Conservation (phyloP, 1,140 invertebrate species). For the Euura saliciscinereae region DNA sequence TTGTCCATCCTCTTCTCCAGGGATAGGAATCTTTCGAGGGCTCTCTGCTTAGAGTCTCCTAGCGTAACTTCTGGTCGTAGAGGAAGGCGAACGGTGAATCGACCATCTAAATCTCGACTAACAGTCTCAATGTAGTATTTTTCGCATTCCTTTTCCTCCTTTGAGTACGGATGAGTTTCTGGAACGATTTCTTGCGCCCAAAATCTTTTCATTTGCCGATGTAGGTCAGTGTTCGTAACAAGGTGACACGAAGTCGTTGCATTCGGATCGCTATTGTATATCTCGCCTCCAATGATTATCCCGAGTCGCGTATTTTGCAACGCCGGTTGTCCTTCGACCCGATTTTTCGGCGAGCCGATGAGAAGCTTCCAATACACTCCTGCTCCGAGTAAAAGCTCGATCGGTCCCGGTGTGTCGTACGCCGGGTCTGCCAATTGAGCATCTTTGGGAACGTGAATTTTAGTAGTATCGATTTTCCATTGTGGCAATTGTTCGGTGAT, state of each 20-base stretch:
- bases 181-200: slow-evolving; percentile 18
- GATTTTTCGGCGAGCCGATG: not conserved
- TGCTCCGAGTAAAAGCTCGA: slow-evolving; percentile 14
- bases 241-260: slow-evolving; percentile 9
- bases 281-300: slow-evolving; percentile 14
- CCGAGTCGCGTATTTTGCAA: slow-evolving; percentile 20
- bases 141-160: slow-evolving; percentile 35
- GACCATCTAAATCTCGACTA: slow-evolving; percentile 28
- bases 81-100: slow-evolving; percentile 33
- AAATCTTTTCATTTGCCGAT: slow-evolving; percentile 21
- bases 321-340: slow-evolving; percentile 9
- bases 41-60: not conserved
- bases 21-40: not conserved
- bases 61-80: slow-evolving; percentile 24
- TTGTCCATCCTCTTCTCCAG: slow-evolving; percentile 35
- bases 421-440: not conserved
- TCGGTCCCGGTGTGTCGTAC: not conserved
- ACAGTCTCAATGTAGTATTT: slow-evolving; percentile 30
- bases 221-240: slow-evolving; percentile 17
- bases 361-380: slow-evolving; percentile 17
- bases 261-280: not conserved
- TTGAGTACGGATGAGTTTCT: slow-evolving; percentile 13
- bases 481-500: not conserved
- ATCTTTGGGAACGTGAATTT: not conserved
- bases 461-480: not conserved